Base-by-base conservation (phyloP, 2,113 vertebrate genomes). In the Glaucidium brasilianum region DNA sequence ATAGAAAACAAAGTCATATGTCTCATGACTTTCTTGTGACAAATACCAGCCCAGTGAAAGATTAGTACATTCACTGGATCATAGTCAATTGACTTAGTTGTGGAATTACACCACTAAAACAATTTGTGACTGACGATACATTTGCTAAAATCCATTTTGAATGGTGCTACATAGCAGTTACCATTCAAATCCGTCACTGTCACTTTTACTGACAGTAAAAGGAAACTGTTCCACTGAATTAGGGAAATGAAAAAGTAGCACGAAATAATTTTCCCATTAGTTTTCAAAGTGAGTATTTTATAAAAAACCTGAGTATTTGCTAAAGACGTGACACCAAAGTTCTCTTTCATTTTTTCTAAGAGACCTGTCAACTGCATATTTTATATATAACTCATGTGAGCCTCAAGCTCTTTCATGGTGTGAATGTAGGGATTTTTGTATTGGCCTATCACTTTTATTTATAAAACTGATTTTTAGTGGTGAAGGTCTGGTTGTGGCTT, bases 351-450 rank as follows among this genome's bases (percentile, higher is more conserved):
- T 76, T 19, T 56, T 76, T 69, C 58, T 72, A 71, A 66, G 62
- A 55, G 5, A 8, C 37, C 22, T 58, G 14, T 64, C 32, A 84
- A 0, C 23, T 37, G 4, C 4, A 3, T 86, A n/a, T 72, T 84
- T 69, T 66, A 32, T 62, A 4, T 34, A 13, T 35, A 29, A n/a
- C 12, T 52, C 52, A 10, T 0, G 2, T 59, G 25, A 63, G 27
- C 47, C 4, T 82, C 32, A 62, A 26, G 15, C 4, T 82, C 12
- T 82, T 93, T 20, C 20, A 11, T 73, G 12, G 14, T 69, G 15
- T 50, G 67, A 71, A 20, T 52, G 6, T 11, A 16, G 3, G 1
- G 0, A 0, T 5, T 43, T 59, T 67, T 77, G 1, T 7, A 69
- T 76, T 8, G 73, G 5, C 49, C 27, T 56, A 4, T 35, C 6